These are phyloP conservation scores for Apteryx owenii DNA, from an alignment of 2,113 vertebrate genomes.

Conservation along the genomic window DNA sequence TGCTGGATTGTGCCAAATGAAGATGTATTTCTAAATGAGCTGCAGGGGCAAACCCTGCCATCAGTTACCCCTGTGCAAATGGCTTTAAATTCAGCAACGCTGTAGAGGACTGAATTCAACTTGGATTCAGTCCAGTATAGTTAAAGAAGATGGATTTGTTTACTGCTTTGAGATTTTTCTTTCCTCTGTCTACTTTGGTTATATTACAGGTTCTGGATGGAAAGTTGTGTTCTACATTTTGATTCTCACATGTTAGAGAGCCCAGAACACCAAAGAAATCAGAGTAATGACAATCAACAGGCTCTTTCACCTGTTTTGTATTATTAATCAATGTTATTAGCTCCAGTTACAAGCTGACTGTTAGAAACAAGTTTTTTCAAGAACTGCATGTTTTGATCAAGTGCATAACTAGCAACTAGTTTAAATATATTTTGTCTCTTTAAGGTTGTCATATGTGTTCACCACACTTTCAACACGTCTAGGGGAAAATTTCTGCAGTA, in stretches of 20 bases:
- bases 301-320: not conserved
- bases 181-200: not conserved
- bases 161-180: conserved; percentile 10
- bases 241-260: not conserved
- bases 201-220: not conserved
- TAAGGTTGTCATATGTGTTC: not conserved
- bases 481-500: not conserved
- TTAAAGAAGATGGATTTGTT: conserved; percentile 39
- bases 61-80: conserved; percentile 28
- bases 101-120: not conserved
- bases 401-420: not conserved
- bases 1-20: conserved; percentile 15
- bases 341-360: not conserved
- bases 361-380: not conserved
- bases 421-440: not conserved
- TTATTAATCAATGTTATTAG: not conserved
- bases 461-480: not conserved
- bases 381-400: not conserved
- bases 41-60: conserved; percentile 26
- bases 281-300: not conserved
- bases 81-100: not conserved
- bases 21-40: conserved; percentile 45
- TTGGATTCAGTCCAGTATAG: not conserved
- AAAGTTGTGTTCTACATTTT: not conserved
- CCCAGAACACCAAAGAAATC: not conserved